Conservation (phyloP, 2,797 vertebrate genomes). For the Erethizon dorsatum region DNA sequence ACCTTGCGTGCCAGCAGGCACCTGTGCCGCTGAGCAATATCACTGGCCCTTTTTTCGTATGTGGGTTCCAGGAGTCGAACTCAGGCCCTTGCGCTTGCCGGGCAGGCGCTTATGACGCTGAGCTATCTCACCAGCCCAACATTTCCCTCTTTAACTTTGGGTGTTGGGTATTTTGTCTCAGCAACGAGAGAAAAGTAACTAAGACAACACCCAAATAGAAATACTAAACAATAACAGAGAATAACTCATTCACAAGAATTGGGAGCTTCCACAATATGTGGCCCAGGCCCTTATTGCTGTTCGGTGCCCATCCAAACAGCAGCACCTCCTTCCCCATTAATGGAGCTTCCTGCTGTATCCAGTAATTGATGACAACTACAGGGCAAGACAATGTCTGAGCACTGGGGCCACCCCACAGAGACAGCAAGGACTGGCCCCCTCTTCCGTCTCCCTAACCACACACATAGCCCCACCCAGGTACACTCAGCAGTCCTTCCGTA, state of each 20-base stretch:
- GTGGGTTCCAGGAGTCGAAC: no score
- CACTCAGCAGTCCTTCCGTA: neutral
- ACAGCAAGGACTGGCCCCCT: no score
- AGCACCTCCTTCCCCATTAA: neutral
- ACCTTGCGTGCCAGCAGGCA: no score
- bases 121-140: no score
- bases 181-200: neutral
- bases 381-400: neutral
- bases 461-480: neutral
- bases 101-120: no score
- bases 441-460: neutral
- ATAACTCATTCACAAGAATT: neutral
- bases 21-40: no score
- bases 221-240: neutral
- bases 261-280: neutral
- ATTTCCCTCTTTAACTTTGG: neutral
- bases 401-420: neutral
- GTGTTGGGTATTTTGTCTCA: neutral
- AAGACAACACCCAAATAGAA: neutral
- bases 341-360: neutral
- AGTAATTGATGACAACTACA: neutral
- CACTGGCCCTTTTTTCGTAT: no score
- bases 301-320: neutral
- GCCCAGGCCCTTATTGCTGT: neutral
- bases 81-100: no score